These are phyloP conservation scores for Engraulis encrasicolus DNA, from an alignment of 2,113 vertebrate species.

Conservation along the genomic window DNA sequence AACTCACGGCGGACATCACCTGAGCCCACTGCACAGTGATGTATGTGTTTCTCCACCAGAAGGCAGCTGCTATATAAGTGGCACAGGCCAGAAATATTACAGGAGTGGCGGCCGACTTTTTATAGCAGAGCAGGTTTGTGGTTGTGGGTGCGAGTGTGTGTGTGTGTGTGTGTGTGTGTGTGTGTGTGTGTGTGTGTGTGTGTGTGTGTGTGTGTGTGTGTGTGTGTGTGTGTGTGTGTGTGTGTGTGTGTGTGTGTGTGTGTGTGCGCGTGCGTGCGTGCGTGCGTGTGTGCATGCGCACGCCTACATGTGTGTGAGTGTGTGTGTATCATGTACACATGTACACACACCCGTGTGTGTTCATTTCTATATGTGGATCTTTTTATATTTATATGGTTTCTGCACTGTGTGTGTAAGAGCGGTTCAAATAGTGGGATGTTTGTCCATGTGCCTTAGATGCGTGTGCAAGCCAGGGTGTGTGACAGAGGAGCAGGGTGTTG, in stretches of 20 bases:
- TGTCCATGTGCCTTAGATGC: not conserved
- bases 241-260: constrained; percentile 1
- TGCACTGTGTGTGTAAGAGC: not conserved
- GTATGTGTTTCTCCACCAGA: not conserved
- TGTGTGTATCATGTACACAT: constrained; percentile 7
- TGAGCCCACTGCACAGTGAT: not conserved
- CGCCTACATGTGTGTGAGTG: no score
- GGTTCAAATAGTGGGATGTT: not conserved
- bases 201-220: not conserved
- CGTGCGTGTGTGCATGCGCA: not conserved
- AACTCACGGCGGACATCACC: not conserved
- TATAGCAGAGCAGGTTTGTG: not conserved
- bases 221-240: not conserved
- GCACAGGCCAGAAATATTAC: not conserved
- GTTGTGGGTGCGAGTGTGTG: not conserved
- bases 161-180: not conserved
- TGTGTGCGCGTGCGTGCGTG: not conserved
- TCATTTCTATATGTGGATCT: constrained; percentile 40
- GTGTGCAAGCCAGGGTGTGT: constrained; percentile 43
- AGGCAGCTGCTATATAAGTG: not conserved
- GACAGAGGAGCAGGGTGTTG: not conserved
- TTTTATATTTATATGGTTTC: not conserved
- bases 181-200: not conserved
- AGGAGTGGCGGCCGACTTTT: not conserved
- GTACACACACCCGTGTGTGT: constrained; percentile 13